A percentile compares a stretch with the other conserved stretches of the same genome.
phyloP scores from a whole-genome alignment of 2,113 vertebrate species.

The Sinocyclocheilus anophthalmus region DNA sequence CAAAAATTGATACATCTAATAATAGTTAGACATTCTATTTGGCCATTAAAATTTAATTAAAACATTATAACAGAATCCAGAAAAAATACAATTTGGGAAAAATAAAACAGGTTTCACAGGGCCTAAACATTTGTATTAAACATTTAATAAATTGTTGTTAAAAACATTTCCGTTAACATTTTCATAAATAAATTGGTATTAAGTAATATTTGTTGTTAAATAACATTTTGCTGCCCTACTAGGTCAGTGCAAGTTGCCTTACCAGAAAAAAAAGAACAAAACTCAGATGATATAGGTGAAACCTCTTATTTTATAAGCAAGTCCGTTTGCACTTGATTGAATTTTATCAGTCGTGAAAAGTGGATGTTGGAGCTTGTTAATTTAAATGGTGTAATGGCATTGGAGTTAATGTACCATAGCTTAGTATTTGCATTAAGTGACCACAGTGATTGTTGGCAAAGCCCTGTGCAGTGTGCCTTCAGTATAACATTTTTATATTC shows the following conservation, averaged over 20 bases:
- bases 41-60: too few relatives aligned
- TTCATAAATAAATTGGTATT: too few relatives aligned
- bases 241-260: too few relatives aligned
- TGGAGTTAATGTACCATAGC: constrained; percentile 22
- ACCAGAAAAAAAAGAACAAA: too few relatives aligned
- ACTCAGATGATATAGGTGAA: background rate
- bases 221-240: too few relatives aligned
- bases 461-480: constrained; percentile 18
- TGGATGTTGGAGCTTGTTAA: constrained; percentile 10
- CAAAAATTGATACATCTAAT: too few relatives aligned
- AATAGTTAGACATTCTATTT: too few relatives aligned
- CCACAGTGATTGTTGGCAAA: constrained; percentile 28
- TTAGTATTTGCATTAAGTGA: constrained; percentile 31
- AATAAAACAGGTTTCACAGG: background rate
- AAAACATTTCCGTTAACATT: too few relatives aligned
- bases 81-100: background rate
- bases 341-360: constrained; percentile 28
- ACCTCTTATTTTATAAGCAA: background rate
- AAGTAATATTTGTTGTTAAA: too few relatives aligned
- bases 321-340: background rate
- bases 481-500: constrained; percentile 25
- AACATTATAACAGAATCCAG: background rate
- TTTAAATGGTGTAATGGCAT: constrained; percentile 5
- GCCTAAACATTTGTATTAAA: too few relatives aligned
- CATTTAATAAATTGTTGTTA: too few relatives aligned